Percentiles rank a stretch among this genome's conserved stretches.
Evolutionary conservation across 2,888 invertebrate species (phyloP).

Genomic region (Orthosia gracilis): DNA sequence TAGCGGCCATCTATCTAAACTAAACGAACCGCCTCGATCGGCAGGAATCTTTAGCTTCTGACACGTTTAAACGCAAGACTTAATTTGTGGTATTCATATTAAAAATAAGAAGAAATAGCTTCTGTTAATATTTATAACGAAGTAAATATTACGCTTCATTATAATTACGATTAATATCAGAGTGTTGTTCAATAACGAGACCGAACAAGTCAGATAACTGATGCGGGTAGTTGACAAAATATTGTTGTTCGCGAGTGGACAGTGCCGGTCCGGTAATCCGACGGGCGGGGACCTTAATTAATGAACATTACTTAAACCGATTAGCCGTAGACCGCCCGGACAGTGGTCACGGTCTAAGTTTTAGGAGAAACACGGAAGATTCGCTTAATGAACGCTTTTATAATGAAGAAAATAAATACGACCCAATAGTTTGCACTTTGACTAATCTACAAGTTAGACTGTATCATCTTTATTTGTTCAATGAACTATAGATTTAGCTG

Average conservation of each 20-base stretch:
- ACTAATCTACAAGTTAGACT: neutral
- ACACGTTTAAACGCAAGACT: constrained; percentile 60
- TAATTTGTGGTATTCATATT: constrained; percentile 58
- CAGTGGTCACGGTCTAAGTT: constrained; percentile 68
- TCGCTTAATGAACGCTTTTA: constrained; percentile 62
- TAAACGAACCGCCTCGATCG: constrained; percentile 69
- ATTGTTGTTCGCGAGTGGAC: constrained; percentile 79
- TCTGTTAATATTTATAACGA: constrained; percentile 45
- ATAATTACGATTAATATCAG: constrained; percentile 77
- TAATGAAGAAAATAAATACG: constrained; percentile 44
- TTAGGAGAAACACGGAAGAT: constrained; percentile 65
- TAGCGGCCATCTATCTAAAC: constrained; percentile 78
- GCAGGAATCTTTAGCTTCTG: constrained; percentile 55
- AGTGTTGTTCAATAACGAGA: constrained; percentile 64
- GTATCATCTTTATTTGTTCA: constrained; percentile 8
- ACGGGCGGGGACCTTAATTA: constrained; percentile 81
- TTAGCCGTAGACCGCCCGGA: constrained; percentile 82
- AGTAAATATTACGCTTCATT: constrained; percentile 64
- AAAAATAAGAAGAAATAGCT: constrained; percentile 36
- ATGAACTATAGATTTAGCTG: neutral
- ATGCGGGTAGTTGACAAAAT: constrained; percentile 84
- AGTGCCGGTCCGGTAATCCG: constrained; percentile 77
- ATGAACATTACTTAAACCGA: constrained; percentile 87
- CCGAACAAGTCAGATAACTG: constrained; percentile 61
- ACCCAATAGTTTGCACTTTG: constrained; percentile 35